Base-by-base conservation (phyloP, 2,888 invertebrate genomes). In the Patella pellucida region DNA sequence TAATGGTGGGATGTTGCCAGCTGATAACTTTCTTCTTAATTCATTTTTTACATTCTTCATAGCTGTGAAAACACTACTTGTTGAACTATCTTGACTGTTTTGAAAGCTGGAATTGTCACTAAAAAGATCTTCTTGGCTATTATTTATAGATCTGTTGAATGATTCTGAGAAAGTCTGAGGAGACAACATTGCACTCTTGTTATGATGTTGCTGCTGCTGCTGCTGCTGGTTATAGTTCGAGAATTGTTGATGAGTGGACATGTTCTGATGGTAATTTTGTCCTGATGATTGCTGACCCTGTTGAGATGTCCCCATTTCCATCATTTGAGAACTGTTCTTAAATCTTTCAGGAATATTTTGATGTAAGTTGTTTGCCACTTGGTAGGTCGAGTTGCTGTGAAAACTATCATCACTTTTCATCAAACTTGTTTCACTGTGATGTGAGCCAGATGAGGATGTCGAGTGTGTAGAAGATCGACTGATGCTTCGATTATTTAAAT, bases 61-160 rank as follows among this genome's bases (percentile, higher is more conserved):
- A 3, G 19, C n/a, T 12, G 41, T 3, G n/a, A 27, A 19, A 69
- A 27, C 69, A 27, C 11, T 15, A 16, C n/a, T 31, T 23, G 62
- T 11, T 12, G 62, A 23, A 62, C 7, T 62, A 9, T 41, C 41
- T 23, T 62, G 19, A 23, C 19, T 23, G 11, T 23, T 23, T 3
- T 19, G 62, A 62, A 62, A 62, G 14, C 62, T 62, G 12, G 62
- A 9, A 11, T 14, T 23, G 23, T 62, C 80, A 31, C 78, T 76
- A 73, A 84, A 84, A 69, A 84, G 72, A 72, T 84, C 84, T 51
- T 83, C 78, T 56, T 82, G 83, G 78, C 83, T 84, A 51, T 68
- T 72, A 51, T 73, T 71, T 27, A 51, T n/a, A 11, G 70, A 56
- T n/a, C 54, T 69, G 41, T n/a, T 69, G 19, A 23, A 51, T 16